A percentile compares a stretch with the other conserved stretches of the same genome.
Conservation (phyloP, 2,888 invertebrate species). For the Alloscopus bannaensis region DNA sequence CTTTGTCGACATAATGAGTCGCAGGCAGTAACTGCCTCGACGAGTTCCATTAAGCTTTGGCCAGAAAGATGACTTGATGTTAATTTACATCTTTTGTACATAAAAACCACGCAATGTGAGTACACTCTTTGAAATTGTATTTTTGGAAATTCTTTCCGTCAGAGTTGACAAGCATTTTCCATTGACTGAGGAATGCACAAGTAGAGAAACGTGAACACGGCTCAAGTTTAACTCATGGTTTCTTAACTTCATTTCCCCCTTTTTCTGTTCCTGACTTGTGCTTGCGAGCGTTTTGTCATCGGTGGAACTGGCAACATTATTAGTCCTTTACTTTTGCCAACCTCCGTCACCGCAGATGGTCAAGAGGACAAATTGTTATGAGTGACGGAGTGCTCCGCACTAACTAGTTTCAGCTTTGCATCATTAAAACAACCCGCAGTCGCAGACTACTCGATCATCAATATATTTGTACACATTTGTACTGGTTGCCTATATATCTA, state of each 20-base stretch:
- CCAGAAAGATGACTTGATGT: not conserved
- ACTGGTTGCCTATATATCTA: too few species aligned
- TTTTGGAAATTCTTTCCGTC: constrained; percentile 34
- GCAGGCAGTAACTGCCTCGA: too few species aligned
- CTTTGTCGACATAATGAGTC: too few species aligned
- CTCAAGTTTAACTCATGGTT: constrained; percentile 1
- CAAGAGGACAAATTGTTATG: constrained; percentile 58
- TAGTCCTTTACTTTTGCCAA: not conserved
- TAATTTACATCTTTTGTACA: not conserved
- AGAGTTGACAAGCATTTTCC: constrained; percentile 46
- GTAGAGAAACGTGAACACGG: not conserved
- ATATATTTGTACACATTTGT: too few species aligned
- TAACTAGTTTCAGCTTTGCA: constrained; percentile 56
- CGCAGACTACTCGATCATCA: not conserved
- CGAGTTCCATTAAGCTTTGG: not conserved
- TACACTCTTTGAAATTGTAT: constrained; percentile 6
- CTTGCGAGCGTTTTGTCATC: constrained; percentile 18
- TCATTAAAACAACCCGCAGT: constrained; percentile 11
- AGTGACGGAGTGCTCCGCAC: constrained; percentile 37
- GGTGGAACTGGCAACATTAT: constrained; percentile 8
- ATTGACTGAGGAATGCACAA: constrained; percentile 54
- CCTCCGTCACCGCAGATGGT: constrained; percentile 45
- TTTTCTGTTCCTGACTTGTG: constrained; percentile 4
- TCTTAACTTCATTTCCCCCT: constrained; percentile 13
- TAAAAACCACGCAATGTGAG: not conserved